Evolutionary conservation across 2,113 vertebrate genomes (phyloP), one percentile per base, ranked within the genome.

Genomic region (Gadus chalcogrammus): DNA sequence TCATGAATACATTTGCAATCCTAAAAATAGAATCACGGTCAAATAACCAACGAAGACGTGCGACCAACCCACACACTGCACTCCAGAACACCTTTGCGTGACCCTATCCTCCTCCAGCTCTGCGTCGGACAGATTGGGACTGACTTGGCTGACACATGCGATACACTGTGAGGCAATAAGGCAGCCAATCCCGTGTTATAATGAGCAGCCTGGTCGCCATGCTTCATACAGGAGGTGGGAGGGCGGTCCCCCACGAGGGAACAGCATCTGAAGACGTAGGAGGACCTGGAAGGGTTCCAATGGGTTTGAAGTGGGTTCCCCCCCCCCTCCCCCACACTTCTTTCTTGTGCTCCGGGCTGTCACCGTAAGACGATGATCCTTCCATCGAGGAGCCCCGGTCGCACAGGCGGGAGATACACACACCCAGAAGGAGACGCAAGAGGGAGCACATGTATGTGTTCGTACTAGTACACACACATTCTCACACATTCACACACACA

Each of bases 141-240:
- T 73, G 69, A 80, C 69, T 74, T 79, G 87, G 80, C 31, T 85
- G 82, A 82, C 74, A 81, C 80, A 74, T 77, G 35, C 64, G 68
- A 72, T 80, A 75, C 75, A 76, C 77, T 82, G 79, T 71, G 73
- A 38, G 72, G 76, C 79, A 79, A 81, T 76, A 82, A 82, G 84
- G 81, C 74, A 81, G 63, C 61, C 63, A 88, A 74, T 89, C 81
- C 83, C 84, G 82, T 88, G 86, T 52, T 88, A 87, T 90, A 87
- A 35, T 35, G 31, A 35, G 31, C 31, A 83, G 81, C 68, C 0
- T 27, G 62, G 64, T 72, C 61, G 85, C 70, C 64, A 59, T 56
- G 68, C 74, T 70, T 72, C 72, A 71, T 67, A 73, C 66, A 52
- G 65, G 72, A 27, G 52, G 6, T 67, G 18, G 48, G 61, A 20